Conservation (phyloP, 2,888 invertebrate genomes). For the Isotomurus palustris region DNA sequence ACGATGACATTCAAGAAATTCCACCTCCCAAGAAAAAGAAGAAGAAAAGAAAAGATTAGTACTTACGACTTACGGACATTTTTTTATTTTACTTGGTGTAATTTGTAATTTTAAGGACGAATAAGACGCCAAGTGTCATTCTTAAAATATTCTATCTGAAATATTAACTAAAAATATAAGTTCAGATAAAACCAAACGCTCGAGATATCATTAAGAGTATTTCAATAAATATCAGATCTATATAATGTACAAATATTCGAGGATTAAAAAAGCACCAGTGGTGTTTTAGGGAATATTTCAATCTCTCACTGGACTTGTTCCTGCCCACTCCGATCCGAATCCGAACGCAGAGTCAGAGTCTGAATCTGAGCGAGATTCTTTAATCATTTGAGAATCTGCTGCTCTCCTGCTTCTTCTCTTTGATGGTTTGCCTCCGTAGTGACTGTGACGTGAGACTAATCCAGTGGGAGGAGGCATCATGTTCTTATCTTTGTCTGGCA, state of each 20-base stretch:
- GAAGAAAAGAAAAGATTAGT: background rate
- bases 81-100: no score
- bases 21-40: background rate
- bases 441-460: slow-evolving; percentile 6
- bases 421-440: slow-evolving; percentile 26
- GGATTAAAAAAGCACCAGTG: no score
- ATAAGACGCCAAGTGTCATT: no score
- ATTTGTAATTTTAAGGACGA: no score
- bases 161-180: no score
- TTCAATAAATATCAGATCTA: background rate
- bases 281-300: no score
- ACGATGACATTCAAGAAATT: background rate
- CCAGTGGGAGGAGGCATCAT: slow-evolving; percentile 66
- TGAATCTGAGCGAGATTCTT: slow-evolving; percentile 57
- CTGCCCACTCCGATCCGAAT: slow-evolving; percentile 72
- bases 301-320: slow-evolving; percentile 30
- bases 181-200: no score
- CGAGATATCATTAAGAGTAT: background rate
- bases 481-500: slow-evolving; percentile 54
- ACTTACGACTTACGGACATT: background rate
- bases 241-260: background rate
- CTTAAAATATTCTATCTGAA: no score
- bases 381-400: slow-evolving; percentile 24
- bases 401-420: slow-evolving; percentile 19
- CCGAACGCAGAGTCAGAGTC: slow-evolving; percentile 86